These are phyloP conservation scores for Drosophila tropicalis DNA, from an alignment of 1,140 invertebrate species.

Conservation along the genomic window DNA sequence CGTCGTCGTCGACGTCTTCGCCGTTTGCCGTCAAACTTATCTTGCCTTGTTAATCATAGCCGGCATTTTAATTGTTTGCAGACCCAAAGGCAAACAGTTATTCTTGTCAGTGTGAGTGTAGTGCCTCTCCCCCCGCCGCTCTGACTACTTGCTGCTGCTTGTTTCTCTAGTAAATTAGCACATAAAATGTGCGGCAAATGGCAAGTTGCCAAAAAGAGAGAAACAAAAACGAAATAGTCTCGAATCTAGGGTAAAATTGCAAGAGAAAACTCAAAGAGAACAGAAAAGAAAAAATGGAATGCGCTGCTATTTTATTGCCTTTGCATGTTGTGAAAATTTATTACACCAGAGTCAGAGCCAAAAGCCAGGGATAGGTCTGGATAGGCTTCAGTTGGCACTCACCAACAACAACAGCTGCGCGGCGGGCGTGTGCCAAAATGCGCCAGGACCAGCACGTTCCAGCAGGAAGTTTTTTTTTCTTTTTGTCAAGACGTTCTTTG, in stretches of 20 bases:
- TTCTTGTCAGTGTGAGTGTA: neutral
- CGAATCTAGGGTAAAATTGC: slow-evolving; percentile 76
- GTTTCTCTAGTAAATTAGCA: slow-evolving; percentile 56
- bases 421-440: slow-evolving; percentile 58
- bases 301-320: slow-evolving; percentile 77
- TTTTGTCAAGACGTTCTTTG: neutral
- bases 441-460: slow-evolving; percentile 5
- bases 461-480: neutral
- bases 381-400: slow-evolving; percentile 35
- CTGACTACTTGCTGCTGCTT: neutral
- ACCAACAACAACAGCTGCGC: slow-evolving; percentile 33
- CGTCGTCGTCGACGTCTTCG: slow-evolving; percentile 38
- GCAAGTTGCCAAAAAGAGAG: slow-evolving; percentile 65
- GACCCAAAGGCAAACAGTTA: slow-evolving; percentile 56
- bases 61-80: slow-evolving; percentile 76
- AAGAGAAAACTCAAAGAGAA: slow-evolving; percentile 44
- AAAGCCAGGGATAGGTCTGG: slow-evolving; percentile 37
- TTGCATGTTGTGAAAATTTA: slow-evolving; percentile 74
- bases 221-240: slow-evolving; percentile 36
- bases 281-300: slow-evolving; percentile 38
- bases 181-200: slow-evolving; percentile 57
- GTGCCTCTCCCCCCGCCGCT: neutral
- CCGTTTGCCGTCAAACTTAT: slow-evolving; percentile 52
- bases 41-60: slow-evolving; percentile 72
- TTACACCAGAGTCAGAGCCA: slow-evolving; percentile 30